Base-by-base conservation (phyloP, 2,888 invertebrate genomes). In the Peribatodes rhomboidaria region DNA sequence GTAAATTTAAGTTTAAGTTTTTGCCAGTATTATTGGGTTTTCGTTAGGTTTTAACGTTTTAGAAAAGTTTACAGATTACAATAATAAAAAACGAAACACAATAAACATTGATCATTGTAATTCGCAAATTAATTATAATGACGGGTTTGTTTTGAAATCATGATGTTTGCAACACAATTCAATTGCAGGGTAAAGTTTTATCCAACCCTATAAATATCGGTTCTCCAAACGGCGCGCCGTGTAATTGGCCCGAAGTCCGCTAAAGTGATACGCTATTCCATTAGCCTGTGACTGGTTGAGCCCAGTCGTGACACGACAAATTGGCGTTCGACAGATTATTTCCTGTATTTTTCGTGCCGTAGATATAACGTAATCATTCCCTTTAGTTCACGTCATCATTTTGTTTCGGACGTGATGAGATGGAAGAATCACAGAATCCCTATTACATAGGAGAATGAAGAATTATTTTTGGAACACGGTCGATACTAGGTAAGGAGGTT, bases 271-370 rank as follows among this genome's bases (percentile, higher is more conserved):
- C 61, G 65, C 63, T 61, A 68, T 64, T 68, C 68, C 69, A 69
- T 72, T 63, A 68, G 27, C 47, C 65, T 58, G 70, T 68, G 68
- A 64, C 61, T 68, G 57, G 57, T 42, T 59, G 50, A 56, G 52
- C 61, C n/a, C 44, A 7, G 22, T 53, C 52, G 31, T 64, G 64
- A 64, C 59, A 67, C 49, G 61, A 27, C 54, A 69, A 65, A 71
- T 67, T 69, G 71, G 67, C 69, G 62, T 70, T 70, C 65, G 68
- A 70, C 65, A 46, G 69, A 53, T 69, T 60, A 62, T 65, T 65
- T 67, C 64, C 68, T 54, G 35, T 49, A 22, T 44, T 57, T 61
- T 57, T 56, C 11, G 33, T 6, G 11, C 50, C 37, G 27, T 13
- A 33, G 16, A 42, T 33, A 33, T 47, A 10, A 39, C 27, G 27